phyloP scores from a whole-genome alignment of 2,888 invertebrate species.

The Euspilapteryx auroguttella region DNA sequence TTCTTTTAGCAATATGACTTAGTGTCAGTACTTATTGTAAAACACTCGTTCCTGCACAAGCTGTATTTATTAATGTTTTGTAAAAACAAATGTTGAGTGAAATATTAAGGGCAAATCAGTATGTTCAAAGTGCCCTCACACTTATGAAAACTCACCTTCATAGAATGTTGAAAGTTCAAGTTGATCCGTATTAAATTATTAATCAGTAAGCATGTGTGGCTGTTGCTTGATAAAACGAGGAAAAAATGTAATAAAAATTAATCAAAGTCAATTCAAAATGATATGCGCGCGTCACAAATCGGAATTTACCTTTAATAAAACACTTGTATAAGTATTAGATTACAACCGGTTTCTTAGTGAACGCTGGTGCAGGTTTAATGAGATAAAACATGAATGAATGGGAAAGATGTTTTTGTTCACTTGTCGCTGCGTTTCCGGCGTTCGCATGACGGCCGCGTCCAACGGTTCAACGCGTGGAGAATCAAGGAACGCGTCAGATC shows the following conservation, averaged over 20 bases:
- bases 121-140: no score
- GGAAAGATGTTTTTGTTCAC: constrained; percentile 43
- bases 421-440: constrained; percentile 54
- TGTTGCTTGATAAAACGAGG: no score
- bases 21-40: no score
- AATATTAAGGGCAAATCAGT: constrained; percentile 14
- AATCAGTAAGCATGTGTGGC: no score
- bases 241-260: no score
- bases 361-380: neutral
- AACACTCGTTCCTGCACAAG: no score
- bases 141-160: no score
- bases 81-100: constrained; percentile 1
- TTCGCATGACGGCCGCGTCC: constrained; percentile 18
- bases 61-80: no score
- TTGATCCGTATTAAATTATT: no score
- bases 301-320: neutral
- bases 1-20: no score
- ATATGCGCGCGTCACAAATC: neutral
- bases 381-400: constrained; percentile 48
- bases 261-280: no score
- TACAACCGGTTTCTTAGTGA: neutral
- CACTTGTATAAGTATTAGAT: constrained; percentile 1
- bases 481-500: constrained; percentile 50
- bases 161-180: no score
- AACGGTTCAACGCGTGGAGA: constrained; percentile 49